Percentiles rank a stretch among this genome's conserved stretches.
phyloP scores from a whole-genome alignment of 1,140 invertebrate species.

The Hypothenemus hampei region DNA sequence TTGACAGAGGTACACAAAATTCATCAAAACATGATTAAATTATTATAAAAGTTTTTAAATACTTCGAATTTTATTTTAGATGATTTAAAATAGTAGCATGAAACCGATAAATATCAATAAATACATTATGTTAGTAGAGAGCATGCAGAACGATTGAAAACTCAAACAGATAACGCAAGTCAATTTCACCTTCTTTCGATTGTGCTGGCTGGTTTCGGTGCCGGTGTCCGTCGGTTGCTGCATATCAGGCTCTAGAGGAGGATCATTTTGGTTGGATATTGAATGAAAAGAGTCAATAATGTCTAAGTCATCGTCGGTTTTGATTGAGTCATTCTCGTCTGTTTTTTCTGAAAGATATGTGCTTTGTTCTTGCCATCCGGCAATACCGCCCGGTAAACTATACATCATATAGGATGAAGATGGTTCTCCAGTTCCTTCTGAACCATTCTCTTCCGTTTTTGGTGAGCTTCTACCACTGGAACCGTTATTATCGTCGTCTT shows the following conservation, averaged over 20 bases:
- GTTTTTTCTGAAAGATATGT: constrained; percentile 56
- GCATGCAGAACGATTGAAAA: constrained; percentile 30
- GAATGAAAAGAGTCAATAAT: constrained; percentile 13
- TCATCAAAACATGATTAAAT: neutral
- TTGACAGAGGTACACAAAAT: too few species aligned
- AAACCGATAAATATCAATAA: constrained; percentile 24
- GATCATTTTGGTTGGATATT: constrained; percentile 32
- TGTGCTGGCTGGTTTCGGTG: constrained; percentile 12
- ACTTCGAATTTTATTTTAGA: constrained; percentile 17
- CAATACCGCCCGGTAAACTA: constrained; percentile 65
- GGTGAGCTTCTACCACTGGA: constrained; percentile 56
- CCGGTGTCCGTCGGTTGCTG: constrained; percentile 30
- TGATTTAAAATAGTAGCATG: constrained; percentile 21
- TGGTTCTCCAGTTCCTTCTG: constrained; percentile 14
- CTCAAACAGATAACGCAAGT: constrained; percentile 33
- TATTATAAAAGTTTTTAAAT: neutral
- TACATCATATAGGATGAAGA: constrained; percentile 28
- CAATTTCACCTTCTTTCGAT: constrained; percentile 42
- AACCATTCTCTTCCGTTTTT: constrained; percentile 33
- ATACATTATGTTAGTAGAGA: constrained; percentile 26
- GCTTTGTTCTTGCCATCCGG: constrained; percentile 78
- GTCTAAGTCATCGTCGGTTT: constrained; percentile 18
- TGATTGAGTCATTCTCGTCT: neutral
- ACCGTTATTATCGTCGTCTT: constrained; percentile 57
- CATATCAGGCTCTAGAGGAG: constrained; percentile 35